Evolutionary conservation across 2,113 vertebrate species (phyloP), one percentile per base, ranked within the genome.

Genomic region (Pleuronectes platessa): DNA sequence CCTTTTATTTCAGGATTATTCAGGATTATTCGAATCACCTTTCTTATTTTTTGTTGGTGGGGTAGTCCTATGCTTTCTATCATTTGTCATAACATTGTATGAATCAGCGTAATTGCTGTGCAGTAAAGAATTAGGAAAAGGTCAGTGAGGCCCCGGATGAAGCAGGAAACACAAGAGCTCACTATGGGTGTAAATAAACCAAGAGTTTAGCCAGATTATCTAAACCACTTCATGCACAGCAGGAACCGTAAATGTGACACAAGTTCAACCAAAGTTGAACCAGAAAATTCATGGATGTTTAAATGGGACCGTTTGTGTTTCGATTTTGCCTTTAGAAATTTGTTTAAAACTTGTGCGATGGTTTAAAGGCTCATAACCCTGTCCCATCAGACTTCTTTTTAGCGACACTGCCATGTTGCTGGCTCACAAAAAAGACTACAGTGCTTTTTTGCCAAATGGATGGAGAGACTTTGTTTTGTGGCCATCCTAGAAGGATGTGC

Each of bases 251-350:
- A 60, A 61, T 35, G 59, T 61, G 6, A 35, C 10, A 61, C 18
- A 61, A 12, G 59, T 31, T 61, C 59, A 61, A 35, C 13, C 13
- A 60, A 60, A 60, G 58, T 60, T 60, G 26, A 60, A 60, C 56
- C 27, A 61, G 59, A 37, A 20, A 61, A 61, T 35, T 61, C 26
- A 61, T 61, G 59, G 27, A 61, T 61, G 27, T 61, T 61, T 61
- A 61, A 61, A 61, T n/a, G 18, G 59, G 18, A 61, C 27, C 14
- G 27, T 20, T 20, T 11, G 17, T 37, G 27, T 61, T 31, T 20
- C 35, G 17, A 20, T 18, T 61, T 37, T 61, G 59, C n/a, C 56
- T 26, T 58, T 26, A 11, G 55, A 14, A 59, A 31, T 37, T 61
- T 61, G 27, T 61, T 61, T 61, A 37, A 61, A 35, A 20, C 58